A percentile compares a stretch with the other conserved stretches of the same genome.
phyloP scores from a whole-genome alignment of 2,888 invertebrate genomes.

The Anodontia alba region DNA sequence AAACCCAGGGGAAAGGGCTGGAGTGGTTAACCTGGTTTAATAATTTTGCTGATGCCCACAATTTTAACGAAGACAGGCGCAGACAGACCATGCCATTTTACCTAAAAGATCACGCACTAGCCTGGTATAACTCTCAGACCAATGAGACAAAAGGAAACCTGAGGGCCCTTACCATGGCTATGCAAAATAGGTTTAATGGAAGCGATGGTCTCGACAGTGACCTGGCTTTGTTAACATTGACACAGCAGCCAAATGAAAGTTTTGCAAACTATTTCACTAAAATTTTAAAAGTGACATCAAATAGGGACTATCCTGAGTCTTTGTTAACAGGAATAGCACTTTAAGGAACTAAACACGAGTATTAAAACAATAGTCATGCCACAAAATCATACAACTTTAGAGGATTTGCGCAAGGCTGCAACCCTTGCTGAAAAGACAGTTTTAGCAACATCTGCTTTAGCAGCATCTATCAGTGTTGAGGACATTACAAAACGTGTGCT shows the following conservation, averaged over 20 bases:
- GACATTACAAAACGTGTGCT: background rate
- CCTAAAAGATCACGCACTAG: background rate
- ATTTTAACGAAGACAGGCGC: background rate
- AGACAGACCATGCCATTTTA: background rate
- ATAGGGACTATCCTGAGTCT: background rate
- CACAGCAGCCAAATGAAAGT: background rate
- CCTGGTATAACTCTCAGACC: background rate
- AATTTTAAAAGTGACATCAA: background rate
- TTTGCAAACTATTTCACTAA: background rate
- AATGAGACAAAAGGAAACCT: background rate
- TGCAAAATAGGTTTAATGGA: background rate
- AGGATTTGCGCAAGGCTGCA: background rate
- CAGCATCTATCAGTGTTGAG: background rate
- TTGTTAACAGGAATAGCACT: background rate
- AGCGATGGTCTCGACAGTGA: constrained; percentile 2
- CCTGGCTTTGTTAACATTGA: background rate
- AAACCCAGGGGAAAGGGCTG: background rate
- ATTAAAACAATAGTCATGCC: background rate
- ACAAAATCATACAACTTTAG: background rate
- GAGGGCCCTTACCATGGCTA: background rate
- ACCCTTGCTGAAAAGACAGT: background rate
- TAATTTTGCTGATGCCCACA: background rate
- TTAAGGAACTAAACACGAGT: background rate
- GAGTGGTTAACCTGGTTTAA: background rate
- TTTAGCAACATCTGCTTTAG: background rate